Percentiles rank a stretch among this genome's conserved stretches.
Evolutionary conservation across 2,113 vertebrate species (phyloP).

Genomic region (Chaetura pelagica): DNA sequence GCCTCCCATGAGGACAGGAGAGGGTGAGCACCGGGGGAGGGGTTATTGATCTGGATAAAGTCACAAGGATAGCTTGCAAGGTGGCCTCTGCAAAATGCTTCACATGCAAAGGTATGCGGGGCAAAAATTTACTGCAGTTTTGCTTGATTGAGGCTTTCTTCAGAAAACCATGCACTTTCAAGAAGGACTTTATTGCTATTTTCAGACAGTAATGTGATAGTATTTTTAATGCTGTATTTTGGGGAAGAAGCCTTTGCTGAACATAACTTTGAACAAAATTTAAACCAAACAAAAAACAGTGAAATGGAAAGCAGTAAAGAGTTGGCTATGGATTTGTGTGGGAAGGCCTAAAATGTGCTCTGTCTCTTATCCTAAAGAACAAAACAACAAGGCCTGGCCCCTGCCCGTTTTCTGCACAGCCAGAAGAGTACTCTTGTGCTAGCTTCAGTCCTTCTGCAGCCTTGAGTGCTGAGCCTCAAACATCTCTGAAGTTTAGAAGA

Average conservation of each 20-base stretch:
- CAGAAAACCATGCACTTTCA: rapidly evolving
- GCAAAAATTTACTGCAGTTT: not conserved
- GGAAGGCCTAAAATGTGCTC: not conserved
- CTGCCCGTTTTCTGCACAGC: not conserved
- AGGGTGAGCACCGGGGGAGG: not conserved
- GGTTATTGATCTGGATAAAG: not conserved
- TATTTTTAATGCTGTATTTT: not conserved
- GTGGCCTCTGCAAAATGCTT: not conserved
- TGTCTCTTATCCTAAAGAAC: rapidly evolving
- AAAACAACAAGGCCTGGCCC: not conserved
- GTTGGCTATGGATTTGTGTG: constrained; percentile 12
- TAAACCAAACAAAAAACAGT: not conserved
- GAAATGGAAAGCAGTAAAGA: not conserved
- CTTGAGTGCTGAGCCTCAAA: not conserved
- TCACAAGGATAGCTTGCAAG: not conserved
- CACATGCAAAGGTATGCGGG: not conserved
- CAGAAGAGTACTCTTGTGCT: not conserved
- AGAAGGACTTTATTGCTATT: not conserved
- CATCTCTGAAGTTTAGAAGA: not conserved
- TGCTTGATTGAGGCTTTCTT: not conserved
- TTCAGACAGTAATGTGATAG: not conserved
- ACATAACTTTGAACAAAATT: not conserved
- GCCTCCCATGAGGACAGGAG: not conserved
- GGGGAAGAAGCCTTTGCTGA: not conserved
- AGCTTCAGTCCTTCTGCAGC: not conserved